Conservation (phyloP, 2,888 invertebrate genomes). For the Oligia latruncula region DNA sequence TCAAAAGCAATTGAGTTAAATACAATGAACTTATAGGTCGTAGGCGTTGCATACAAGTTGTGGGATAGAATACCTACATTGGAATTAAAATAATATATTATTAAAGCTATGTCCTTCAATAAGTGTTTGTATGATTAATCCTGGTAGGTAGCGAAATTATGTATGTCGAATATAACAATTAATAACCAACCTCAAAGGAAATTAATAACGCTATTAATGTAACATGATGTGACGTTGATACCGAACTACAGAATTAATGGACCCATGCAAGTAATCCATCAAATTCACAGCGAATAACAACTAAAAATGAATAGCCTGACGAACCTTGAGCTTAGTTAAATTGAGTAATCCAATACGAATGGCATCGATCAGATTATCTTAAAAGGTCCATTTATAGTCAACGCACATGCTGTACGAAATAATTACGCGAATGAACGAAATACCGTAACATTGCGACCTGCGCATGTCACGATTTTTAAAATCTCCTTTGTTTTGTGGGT, state of each 20-base stretch:
- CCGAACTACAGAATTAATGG: constrained; percentile 56
- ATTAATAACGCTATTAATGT: constrained; percentile 32
- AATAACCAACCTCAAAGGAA: constrained; percentile 47
- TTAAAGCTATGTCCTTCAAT: constrained; percentile 17
- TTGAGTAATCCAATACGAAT: constrained; percentile 69
- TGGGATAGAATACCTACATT: constrained; percentile 5
- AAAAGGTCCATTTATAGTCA: constrained; percentile 70
- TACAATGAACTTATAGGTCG: constrained; percentile 5
- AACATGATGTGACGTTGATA: constrained; percentile 48
- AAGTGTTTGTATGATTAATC: constrained; percentile 14
- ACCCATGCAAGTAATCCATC: constrained; percentile 59
- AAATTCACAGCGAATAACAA: constrained; percentile 63
- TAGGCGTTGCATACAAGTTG: constrained; percentile 14
- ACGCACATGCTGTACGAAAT: constrained; percentile 67
- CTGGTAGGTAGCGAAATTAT: constrained; percentile 20
- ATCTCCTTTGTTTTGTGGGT: constrained; percentile 75
- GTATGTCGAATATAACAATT: constrained; percentile 23
- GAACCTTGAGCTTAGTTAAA: constrained; percentile 68
- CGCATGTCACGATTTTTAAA: constrained; percentile 76
- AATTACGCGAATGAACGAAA: constrained; percentile 70
- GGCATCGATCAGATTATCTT: constrained; percentile 67
- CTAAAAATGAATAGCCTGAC: constrained; percentile 59
- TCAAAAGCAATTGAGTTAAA: constrained; percentile 10
- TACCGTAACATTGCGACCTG: constrained; percentile 71
- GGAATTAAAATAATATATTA: neutral